A percentile compares a stretch with the other conserved stretches of the same genome.
These are phyloP conservation scores for Pseudomyrmex pallidus DNA, from an alignment of 1,140 invertebrate genomes.

Conservation along the genomic window DNA sequence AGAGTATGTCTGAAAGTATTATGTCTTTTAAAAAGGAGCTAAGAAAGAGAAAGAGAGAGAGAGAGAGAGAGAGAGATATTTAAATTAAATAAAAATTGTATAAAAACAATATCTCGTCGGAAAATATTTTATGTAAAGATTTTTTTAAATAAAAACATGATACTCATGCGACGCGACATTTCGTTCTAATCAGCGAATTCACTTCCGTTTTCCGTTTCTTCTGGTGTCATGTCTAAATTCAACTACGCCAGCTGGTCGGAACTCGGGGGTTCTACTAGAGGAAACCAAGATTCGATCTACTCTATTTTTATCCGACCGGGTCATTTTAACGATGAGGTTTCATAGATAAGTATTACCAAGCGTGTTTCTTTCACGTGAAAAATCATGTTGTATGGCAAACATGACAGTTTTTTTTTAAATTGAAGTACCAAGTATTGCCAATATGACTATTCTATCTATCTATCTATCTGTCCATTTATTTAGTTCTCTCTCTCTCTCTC, in stretches of 20 bases:
- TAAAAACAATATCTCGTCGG: no score
- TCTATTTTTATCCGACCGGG: conserved; percentile 74
- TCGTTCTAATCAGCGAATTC: conserved; percentile 50
- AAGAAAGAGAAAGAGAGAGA: no score
- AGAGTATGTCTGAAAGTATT: no score
- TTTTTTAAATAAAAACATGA: conserved; percentile 23
- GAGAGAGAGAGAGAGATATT: no score
- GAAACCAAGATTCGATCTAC: conserved; percentile 62
- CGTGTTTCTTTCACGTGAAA: conserved; percentile 47
- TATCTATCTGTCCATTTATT: no score
- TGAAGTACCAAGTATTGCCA: not conserved
- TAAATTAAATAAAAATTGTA: no score
- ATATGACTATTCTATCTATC: not conserved
- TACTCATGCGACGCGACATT: conserved; percentile 39
- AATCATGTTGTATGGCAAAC: not conserved
- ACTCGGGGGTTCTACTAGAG: conserved; percentile 21
- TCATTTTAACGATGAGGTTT: conserved; percentile 71
- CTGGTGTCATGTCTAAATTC: conserved; percentile 67
- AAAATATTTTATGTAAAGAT: no score
- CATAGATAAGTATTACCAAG: conserved; percentile 64
- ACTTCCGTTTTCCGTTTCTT: conserved; percentile 50
- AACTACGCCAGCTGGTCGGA: conserved; percentile 64
- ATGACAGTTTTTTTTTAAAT: not conserved
- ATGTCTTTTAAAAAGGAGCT: no score
- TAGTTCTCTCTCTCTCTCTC: not conserved